Percentiles rank a stretch among this genome's conserved stretches.
These are phyloP conservation scores for Salticus scenicus DNA, from an alignment of 2,888 invertebrate genomes.

Conservation along the genomic window DNA sequence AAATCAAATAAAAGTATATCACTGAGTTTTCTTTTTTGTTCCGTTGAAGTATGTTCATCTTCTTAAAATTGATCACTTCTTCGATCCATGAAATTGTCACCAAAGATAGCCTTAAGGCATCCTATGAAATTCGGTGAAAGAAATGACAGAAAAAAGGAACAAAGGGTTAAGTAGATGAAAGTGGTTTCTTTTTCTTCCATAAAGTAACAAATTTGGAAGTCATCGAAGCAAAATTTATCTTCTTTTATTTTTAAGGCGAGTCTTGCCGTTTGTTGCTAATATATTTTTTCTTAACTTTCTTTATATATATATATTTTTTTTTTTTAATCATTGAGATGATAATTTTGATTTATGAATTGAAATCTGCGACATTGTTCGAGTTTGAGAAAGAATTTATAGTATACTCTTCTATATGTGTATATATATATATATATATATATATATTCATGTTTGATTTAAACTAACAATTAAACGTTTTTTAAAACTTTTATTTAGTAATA, in stretches of 20 bases:
- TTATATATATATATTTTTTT: too few species aligned
- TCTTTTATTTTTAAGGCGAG: conserved; percentile 43
- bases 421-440: too few species aligned
- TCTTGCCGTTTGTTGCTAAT: too few species aligned
- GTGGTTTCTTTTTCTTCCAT: conserved; percentile 68
- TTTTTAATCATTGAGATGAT: too few species aligned
- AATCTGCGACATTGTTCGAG: too few species aligned
- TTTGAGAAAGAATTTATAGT: too few species aligned
- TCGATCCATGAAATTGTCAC: conserved; percentile 65
- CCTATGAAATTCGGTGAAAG: conserved; percentile 59
- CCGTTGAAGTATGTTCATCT: conserved; percentile 60
- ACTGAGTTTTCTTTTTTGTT: conserved; percentile 34
- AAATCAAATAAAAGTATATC: conserved; percentile 59
- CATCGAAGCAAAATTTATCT: conserved; percentile 58
- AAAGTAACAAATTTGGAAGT: conserved; percentile 64
- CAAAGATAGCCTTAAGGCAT: conserved; percentile 65
- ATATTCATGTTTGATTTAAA: too few species aligned
- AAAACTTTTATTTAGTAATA: too few species aligned
- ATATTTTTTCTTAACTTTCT: too few species aligned
- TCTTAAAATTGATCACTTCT: conserved; percentile 60
- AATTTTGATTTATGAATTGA: too few species aligned
- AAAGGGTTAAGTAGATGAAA: conserved; percentile 68
- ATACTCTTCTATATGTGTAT: too few species aligned
- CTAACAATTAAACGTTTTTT: too few species aligned
- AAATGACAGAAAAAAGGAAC: conserved; percentile 60